Evolutionary conservation across 2,113 vertebrate genomes (phyloP), one percentile per base, ranked within the genome.

Genomic region (Carassius carassius): DNA sequence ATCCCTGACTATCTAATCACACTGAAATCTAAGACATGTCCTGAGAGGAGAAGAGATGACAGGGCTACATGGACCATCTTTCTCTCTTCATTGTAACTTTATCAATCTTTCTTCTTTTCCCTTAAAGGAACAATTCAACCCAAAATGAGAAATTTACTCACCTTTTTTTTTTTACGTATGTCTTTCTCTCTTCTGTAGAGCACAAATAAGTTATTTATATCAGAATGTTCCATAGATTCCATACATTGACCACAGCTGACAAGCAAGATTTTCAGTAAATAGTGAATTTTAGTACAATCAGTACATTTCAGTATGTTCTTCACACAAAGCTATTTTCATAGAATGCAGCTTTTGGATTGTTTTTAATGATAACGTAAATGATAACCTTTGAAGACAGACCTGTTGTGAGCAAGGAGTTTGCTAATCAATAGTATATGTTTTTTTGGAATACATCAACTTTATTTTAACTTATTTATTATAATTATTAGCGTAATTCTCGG

Each of bases 11-110:
- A 89, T 91, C 89, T 91, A 88, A 92, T 91, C 91, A 86, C 85
- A 80, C 86, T 89, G 89, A 90, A 91, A 90, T 92, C 90, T 88
- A 88, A 90, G 89, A 88, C 86, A 86, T 90, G 87, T 89, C 89
- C 89, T 89, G 84, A 78, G 84, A 89, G 87, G 77, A 87, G 79
- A 79, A 74, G 77, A 84, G 83, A 82, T 12, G 47, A 32, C 21
- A 76, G 77, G 63, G 58, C 81, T 62, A 62, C 69, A 58, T 73
- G 67, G 63, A 84, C 82, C 78, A 75, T 56, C 88, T 82, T 75
- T 89, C 35, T 79, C 76, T 82, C 74, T 88, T 75, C 47, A 83
- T 76, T 78, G 63, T 74, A 82, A 65, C 84, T 65, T 82, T 65
- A 75, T 86, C 88, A 82, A 77, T 81, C 78, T 86, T 67, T 12